These are phyloP conservation scores for Diarsia mendica DNA, from an alignment of 2,888 invertebrate genomes.

Conservation along the genomic window DNA sequence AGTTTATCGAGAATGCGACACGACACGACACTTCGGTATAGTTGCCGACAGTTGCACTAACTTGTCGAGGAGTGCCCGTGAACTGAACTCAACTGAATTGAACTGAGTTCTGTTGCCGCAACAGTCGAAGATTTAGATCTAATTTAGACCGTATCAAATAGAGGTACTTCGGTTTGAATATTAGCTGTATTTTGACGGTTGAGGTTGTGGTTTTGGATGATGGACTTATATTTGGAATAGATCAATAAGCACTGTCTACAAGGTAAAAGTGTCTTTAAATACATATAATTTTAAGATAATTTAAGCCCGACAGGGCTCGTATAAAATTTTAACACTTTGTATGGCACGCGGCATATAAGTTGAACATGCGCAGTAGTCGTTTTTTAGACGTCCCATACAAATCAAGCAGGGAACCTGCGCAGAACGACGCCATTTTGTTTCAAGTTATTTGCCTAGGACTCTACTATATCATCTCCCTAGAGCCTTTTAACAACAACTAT, in stretches of 20 bases:
- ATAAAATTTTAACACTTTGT: too few species aligned
- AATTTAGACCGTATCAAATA: slow-evolving; percentile 31
- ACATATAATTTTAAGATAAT: not conserved
- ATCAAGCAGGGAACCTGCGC: too few species aligned
- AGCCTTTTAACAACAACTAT: not conserved
- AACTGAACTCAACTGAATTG: slow-evolving; percentile 34
- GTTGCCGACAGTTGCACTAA: slow-evolving; percentile 54
- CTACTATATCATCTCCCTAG: not conserved
- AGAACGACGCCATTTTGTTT: too few species aligned
- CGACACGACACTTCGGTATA: slow-evolving; percentile 5
- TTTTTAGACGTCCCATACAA: too few species aligned
- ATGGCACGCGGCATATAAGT: too few species aligned
- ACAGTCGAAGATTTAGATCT: slow-evolving; percentile 24
- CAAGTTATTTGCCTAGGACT: too few species aligned
- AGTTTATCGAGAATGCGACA: slow-evolving; percentile 46
- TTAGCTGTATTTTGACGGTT: slow-evolving; percentile 15
- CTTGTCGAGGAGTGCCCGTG: slow-evolving; percentile 30
- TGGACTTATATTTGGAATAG: not conserved
- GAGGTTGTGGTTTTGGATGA: not conserved
- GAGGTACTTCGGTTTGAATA: slow-evolving; percentile 22
- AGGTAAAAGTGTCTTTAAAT: not conserved
- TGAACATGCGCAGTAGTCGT: too few species aligned
- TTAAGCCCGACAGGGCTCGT: not conserved
- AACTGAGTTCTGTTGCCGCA: slow-evolving; percentile 26
- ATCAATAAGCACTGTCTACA: not conserved